Base-by-base conservation (phyloP, 2,797 vertebrate genomes). In the Rhadinocentrus ornatus region DNA sequence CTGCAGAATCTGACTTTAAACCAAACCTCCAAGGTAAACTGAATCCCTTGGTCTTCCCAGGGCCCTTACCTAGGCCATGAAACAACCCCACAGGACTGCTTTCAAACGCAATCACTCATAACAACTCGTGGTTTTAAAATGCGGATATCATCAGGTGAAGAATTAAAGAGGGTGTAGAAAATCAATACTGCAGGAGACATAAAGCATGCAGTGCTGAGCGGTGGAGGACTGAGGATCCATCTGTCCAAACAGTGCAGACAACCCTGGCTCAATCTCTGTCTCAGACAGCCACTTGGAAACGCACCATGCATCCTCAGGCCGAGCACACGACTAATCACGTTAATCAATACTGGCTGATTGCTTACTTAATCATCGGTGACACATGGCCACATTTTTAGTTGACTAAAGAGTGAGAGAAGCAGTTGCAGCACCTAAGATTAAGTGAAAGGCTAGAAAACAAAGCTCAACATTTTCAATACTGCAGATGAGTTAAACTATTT, bases 321-420 rank as follows among this genome's bases (percentile, higher is more conserved):
- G 52, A 62, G 86, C 76, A 82, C 87, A 86, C 91, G 72, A 90
- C 92, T 89, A 91, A 92, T 92, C 90, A 90, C 91, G 92, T 91
- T 92, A 93, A 94, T 94, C 93, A 93, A 94, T 93, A 92, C 74
- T 41, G 78, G 84, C 89, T 91, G 92, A 94, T 92, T 93, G 89
- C 90, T 85, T 92, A 90, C 69, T 94, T 92, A 91, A 93, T 94
- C 91, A 92, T 86, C 74, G 63, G 80, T 80, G 88, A 90, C 88
- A 90, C 75, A 46, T 55, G 61, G 85, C 75, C 82, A 92, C 86
- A 88, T 88, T 89, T 90, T 78, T 85, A 76, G 86, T 83, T 81
- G 76, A 78, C 82, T 82, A 50, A 78, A 69, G 85, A 83, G 70
- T 73, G 53, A 10, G 73, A 60, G 71, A 85, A 88, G 88, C 77